Percentiles rank a stretch among this genome's conserved stretches.
Conservation (phyloP, 2,888 invertebrate species). For the Drosophila tripunctata region DNA sequence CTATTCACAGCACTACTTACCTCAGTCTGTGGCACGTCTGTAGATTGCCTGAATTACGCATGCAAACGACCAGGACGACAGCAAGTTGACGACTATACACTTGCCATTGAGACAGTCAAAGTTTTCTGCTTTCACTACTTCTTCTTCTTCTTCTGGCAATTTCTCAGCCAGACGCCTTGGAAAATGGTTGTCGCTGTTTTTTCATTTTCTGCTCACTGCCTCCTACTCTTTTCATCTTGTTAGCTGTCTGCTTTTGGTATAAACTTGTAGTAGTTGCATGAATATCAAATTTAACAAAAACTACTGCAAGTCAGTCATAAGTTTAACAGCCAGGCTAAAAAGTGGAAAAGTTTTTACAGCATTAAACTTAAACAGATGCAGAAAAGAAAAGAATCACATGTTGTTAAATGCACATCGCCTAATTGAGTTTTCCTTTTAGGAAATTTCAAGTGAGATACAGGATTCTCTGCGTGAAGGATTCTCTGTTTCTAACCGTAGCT, state of each 20-base stretch:
- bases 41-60: constrained; percentile 60
- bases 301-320: constrained; percentile 44
- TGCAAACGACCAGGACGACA: constrained; percentile 48
- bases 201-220: background rate
- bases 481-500: background rate
- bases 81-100: constrained; percentile 64
- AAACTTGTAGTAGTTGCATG: constrained; percentile 30
- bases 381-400: background rate
- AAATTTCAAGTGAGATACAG: background rate
- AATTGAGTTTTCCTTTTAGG: constrained; percentile 9
- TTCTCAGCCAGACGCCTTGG: constrained; percentile 55
- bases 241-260: constrained; percentile 4
- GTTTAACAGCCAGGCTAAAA: constrained; percentile 50
- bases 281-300: constrained; percentile 55
- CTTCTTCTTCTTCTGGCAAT: constrained; percentile 55
- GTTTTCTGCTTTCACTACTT: constrained; percentile 41
- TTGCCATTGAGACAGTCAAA: constrained; percentile 74
- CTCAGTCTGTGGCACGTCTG: constrained; percentile 57
- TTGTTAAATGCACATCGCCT: background rate
- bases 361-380: constrained; percentile 46
- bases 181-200: constrained; percentile 13
- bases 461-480: background rate
- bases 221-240: constrained; percentile 11
- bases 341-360: constrained; percentile 57
- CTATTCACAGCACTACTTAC: constrained; percentile 35